Percentiles rank a stretch among this genome's conserved stretches.
Conservation (phyloP, 2,888 invertebrate genomes). For the Corbicula japonica region DNA sequence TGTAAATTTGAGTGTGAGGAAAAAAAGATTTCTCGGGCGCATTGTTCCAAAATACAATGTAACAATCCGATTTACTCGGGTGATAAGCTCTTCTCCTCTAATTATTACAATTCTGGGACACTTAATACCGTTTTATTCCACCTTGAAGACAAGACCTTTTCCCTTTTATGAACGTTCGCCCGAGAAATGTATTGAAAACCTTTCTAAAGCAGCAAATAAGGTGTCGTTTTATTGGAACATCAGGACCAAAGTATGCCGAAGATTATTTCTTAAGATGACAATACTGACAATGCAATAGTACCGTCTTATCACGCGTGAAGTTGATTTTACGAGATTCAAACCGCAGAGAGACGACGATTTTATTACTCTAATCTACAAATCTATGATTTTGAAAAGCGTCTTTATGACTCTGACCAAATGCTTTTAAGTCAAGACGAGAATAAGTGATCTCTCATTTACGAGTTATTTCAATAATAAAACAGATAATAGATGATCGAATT, state of each 20-base stretch:
- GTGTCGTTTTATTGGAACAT: conserved; percentile 20
- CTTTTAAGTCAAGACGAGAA: conserved; percentile 28
- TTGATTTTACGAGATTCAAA: conserved; percentile 37
- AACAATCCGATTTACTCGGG: too few relatives aligned
- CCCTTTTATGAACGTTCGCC: conserved; percentile 29
- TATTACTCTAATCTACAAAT: conserved; percentile 32
- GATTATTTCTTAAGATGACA: conserved; percentile 24
- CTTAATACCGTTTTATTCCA: conserved; percentile 24
- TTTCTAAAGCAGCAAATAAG: conserved; percentile 24
- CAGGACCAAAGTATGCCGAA: conserved; percentile 23
- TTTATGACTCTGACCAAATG: conserved; percentile 53
- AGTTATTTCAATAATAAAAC: conserved; percentile 32
- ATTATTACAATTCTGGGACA: conserved; percentile 29
- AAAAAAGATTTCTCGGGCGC: too few relatives aligned
- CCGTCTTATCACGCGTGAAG: conserved; percentile 53
- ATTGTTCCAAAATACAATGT: too few relatives aligned
- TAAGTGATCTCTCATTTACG: conserved; percentile 32
- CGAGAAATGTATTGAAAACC: conserved; percentile 22
- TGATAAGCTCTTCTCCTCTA: conserved; percentile 22
- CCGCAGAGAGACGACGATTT: conserved; percentile 48
- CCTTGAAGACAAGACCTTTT: conserved; percentile 10
- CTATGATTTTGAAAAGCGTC: conserved; percentile 36
- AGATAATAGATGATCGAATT: conserved; percentile 18
- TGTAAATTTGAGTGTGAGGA: too few relatives aligned
- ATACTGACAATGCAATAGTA: conserved; percentile 53